Evolutionary conservation across 2,113 vertebrate genomes (phyloP).

Genomic region (Benitochromis conjunctus): DNA sequence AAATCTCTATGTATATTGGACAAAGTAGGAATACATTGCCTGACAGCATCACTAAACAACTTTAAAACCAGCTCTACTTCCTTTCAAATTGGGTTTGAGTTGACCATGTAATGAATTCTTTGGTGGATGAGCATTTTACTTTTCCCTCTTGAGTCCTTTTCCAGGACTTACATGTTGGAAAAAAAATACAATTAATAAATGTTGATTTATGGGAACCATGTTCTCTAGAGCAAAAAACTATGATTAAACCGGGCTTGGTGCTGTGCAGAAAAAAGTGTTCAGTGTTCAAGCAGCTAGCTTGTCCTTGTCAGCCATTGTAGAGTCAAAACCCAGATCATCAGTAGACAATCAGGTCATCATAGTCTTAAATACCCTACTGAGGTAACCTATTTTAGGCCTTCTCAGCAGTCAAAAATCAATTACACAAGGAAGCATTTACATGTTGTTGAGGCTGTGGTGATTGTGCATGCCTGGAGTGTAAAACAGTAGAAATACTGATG

Average conservation of each 20-base stretch:
- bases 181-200: neutral
- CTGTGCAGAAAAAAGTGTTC: neutral
- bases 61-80: slow-evolving; percentile 47
- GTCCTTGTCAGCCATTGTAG: neutral
- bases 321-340: neutral
- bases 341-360: neutral
- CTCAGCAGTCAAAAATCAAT: neutral
- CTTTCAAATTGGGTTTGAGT: slow-evolving; percentile 52
- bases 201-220: neutral
- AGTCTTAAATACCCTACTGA: neutral
- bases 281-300: neutral
- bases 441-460: slow-evolving; percentile 28
- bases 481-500: slow-evolving; percentile 59
- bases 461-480: slow-evolving; percentile 35
- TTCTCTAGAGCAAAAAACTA: neutral
- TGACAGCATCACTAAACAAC: slow-evolving; percentile 62
- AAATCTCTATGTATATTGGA: slow-evolving; percentile 59
- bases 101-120: neutral
- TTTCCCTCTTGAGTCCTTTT: neutral
- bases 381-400: neutral
- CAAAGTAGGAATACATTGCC: slow-evolving; percentile 50
- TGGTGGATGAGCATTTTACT: neutral
- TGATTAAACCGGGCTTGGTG: neutral
- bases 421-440: slow-evolving; percentile 30
- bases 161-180: neutral